Percentiles rank a stretch among this genome's conserved stretches.
Evolutionary conservation across 2,113 vertebrate genomes (phyloP).

Genomic region (Accipiter virgatus): DNA sequence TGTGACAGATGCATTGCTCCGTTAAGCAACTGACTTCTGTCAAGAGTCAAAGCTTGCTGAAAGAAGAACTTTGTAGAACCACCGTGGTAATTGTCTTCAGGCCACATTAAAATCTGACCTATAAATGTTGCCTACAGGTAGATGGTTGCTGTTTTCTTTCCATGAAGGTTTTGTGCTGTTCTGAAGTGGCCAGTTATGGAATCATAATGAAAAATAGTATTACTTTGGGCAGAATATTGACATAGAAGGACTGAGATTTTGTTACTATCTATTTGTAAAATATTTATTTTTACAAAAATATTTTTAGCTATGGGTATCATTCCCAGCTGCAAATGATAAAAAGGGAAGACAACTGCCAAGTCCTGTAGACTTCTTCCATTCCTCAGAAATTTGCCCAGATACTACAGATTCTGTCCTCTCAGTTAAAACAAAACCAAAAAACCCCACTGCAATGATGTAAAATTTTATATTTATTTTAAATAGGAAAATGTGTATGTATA

Average conservation of each 20-base stretch:
- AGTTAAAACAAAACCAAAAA: background rate
- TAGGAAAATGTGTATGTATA: background rate
- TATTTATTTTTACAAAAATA: slow-evolving; percentile 59
- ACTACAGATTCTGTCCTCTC: background rate
- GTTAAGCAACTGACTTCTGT: background rate
- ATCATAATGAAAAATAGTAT: background rate
- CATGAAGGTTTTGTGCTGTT: background rate
- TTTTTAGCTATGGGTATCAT: slow-evolving; percentile 41
- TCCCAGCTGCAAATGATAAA: slow-evolving; percentile 33
- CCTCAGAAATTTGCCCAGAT: background rate
- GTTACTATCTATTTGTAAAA: slow-evolving; percentile 32
- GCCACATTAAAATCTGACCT: background rate
- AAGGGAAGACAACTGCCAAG: background rate
- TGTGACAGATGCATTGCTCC: background rate
- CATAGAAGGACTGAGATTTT: slow-evolving; percentile 4
- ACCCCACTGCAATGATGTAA: background rate
- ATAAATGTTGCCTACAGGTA: background rate
- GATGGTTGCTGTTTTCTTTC: background rate
- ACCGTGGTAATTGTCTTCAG: background rate
- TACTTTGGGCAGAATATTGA: slow-evolving; percentile 2
- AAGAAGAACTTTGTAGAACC: background rate
- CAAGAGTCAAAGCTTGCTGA: background rate
- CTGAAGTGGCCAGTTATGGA: background rate
- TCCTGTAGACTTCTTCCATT: background rate
- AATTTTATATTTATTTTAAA: background rate